These are phyloP conservation scores for Mesodorylaimus sp. DNA, from an alignment of 2,888 invertebrate genomes.

Conservation along the genomic window DNA sequence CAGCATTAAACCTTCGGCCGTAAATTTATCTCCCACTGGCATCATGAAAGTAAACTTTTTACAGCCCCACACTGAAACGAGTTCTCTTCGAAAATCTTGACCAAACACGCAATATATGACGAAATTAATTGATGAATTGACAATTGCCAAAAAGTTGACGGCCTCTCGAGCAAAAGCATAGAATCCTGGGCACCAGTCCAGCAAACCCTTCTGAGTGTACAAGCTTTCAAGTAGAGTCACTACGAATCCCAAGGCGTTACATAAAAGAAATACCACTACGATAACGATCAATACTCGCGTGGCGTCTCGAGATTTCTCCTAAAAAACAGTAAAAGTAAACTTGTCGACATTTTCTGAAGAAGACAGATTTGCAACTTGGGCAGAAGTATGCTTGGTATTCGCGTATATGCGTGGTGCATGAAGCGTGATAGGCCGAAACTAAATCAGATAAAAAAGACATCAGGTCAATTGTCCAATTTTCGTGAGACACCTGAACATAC, in stretches of 20 bases:
- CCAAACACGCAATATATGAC: conserved; percentile 94
- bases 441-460: neutral
- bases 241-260: conserved; percentile 6
- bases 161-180: conserved; percentile 12
- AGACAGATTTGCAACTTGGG: neutral
- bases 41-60: neutral
- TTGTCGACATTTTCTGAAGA: too few species aligned
- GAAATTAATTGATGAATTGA: conserved; percentile 93
- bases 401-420: neutral
- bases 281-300: conserved; percentile 6
- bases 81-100: conserved; percentile 64
- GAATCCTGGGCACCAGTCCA: neutral
- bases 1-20: too few species aligned
- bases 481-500: too few species aligned
- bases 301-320: conserved; percentile 6
- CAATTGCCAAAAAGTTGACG: conserved; percentile 77
- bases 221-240: conserved; percentile 6
- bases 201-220: neutral
- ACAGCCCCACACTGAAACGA: neutral
- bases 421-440: neutral
- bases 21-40: too few species aligned
- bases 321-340: neutral
- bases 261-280: conserved; percentile 6
- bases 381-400: neutral
- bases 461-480: too few species aligned